These are phyloP conservation scores for Bellardia pandia DNA, from an alignment of 2,888 invertebrate genomes.

Conservation along the genomic window DNA sequence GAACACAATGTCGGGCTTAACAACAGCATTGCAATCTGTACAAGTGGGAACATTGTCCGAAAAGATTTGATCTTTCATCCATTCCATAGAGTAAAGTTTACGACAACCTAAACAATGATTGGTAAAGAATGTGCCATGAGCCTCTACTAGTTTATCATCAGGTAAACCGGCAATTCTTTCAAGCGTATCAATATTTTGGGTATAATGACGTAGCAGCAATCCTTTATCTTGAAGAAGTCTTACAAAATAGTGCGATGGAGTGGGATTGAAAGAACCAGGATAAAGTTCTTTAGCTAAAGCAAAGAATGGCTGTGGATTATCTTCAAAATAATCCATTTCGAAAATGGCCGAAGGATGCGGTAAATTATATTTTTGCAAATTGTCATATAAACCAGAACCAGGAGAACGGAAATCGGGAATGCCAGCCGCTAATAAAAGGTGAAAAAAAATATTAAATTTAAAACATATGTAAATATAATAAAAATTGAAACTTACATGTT, in stretches of 20 bases:
- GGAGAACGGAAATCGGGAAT: slow-evolving; percentile 98
- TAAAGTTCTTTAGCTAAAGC: slow-evolving; percentile 94
- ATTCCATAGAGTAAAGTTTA: slow-evolving; percentile 89
- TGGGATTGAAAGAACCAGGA: slow-evolving; percentile 94
- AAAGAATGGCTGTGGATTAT: slow-evolving; percentile 97
- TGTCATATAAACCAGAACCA: slow-evolving; percentile 95
- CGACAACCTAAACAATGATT: slow-evolving; percentile 93
- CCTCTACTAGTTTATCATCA: slow-evolving; percentile 94
- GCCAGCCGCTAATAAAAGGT: slow-evolving; percentile 85
- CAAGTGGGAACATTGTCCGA: slow-evolving; percentile 91
- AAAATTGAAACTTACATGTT: slow-evolving; percentile 89
- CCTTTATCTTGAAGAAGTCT: slow-evolving; percentile 93
- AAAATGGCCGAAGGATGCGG: slow-evolving; percentile 97
- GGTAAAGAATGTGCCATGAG: slow-evolving; percentile 96
- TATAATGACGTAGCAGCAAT: slow-evolving; percentile 89
- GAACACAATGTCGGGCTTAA: slow-evolving; percentile 98
- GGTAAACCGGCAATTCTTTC: slow-evolving; percentile 94
- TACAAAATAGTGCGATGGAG: slow-evolving; percentile 95
- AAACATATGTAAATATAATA: neutral
- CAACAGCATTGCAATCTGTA: slow-evolving; percentile 89
- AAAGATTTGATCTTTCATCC: slow-evolving; percentile 94
- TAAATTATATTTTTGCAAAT: slow-evolving; percentile 94
- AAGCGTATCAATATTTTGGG: slow-evolving; percentile 97
- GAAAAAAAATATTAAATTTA: neutral
- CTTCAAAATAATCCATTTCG: slow-evolving; percentile 93